Evolutionary conservation across 2,797 vertebrate species (phyloP).

Genomic region (Dendrocincla fuliginosa): DNA sequence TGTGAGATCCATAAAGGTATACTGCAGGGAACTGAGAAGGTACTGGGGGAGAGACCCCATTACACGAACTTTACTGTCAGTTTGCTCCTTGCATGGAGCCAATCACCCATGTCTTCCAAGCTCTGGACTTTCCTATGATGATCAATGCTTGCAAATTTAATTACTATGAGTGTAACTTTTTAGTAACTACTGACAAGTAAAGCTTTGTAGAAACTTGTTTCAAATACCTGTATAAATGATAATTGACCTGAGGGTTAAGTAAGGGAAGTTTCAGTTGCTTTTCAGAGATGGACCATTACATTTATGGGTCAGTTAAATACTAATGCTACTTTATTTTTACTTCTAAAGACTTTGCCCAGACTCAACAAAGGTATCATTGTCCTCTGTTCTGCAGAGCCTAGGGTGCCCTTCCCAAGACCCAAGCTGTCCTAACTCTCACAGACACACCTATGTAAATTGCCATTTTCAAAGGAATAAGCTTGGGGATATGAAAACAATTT

Average conservation of each 20-base stretch:
- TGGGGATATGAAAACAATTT: background rate
- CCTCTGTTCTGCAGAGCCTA: background rate
- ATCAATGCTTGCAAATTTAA: background rate
- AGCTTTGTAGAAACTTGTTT: background rate
- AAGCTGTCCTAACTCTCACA: background rate
- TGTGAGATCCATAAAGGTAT: background rate
- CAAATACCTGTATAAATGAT: background rate
- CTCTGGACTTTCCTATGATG: background rate
- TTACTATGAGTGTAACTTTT: background rate
- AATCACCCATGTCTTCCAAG: background rate
- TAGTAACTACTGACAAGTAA: background rate
- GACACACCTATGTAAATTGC: background rate
- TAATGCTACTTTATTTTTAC: background rate
- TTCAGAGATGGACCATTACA: background rate
- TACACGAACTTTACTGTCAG: background rate
- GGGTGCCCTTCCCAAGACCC: background rate
- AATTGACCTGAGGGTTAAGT: background rate
- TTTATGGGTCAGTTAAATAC: background rate
- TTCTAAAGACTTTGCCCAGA: background rate
- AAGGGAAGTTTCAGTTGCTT: background rate
- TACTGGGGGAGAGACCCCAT: rapidly evolving
- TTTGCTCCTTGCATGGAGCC: background rate
- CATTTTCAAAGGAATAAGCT: background rate
- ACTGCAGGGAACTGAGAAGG: background rate
- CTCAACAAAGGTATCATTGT: rapidly evolving